Evolutionary conservation across 2,797 vertebrate genomes (phyloP).

Genomic region (Pantherophis vulpinus): DNA sequence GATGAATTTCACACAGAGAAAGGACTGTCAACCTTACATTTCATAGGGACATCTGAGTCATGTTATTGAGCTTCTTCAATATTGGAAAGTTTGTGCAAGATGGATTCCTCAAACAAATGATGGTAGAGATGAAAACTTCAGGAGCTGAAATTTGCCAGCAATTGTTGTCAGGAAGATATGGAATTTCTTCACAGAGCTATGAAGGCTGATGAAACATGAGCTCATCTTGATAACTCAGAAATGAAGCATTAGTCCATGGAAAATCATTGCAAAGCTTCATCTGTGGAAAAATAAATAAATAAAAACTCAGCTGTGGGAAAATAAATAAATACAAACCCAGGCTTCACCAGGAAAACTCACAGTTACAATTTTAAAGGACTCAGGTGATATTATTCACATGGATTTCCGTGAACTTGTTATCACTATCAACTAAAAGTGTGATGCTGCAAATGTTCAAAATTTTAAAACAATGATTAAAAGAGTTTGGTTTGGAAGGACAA

Average conservation of each 20-base stretch:
- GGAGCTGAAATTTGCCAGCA: background rate
- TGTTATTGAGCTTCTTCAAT: background rate
- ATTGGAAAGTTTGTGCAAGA: background rate
- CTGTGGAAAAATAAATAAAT: background rate
- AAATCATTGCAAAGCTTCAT: background rate
- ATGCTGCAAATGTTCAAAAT: background rate
- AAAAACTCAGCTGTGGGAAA: background rate
- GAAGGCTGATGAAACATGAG: background rate
- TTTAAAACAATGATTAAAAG: background rate
- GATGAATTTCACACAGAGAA: background rate
- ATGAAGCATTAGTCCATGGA: background rate
- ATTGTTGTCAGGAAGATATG: background rate
- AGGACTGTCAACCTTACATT: background rate
- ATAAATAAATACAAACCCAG: background rate
- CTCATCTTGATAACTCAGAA: background rate
- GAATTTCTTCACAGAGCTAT: background rate
- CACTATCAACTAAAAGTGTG: background rate
- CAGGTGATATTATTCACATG: background rate
- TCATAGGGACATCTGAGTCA: background rate
- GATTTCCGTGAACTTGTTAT: background rate
- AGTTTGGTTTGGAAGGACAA: background rate
- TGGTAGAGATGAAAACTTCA: background rate
- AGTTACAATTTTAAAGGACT: background rate
- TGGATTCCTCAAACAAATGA: background rate
- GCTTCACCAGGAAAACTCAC: background rate